Evolutionary conservation across 2,888 invertebrate species (phyloP).

Genomic region (Crossocerus cetratus): DNA sequence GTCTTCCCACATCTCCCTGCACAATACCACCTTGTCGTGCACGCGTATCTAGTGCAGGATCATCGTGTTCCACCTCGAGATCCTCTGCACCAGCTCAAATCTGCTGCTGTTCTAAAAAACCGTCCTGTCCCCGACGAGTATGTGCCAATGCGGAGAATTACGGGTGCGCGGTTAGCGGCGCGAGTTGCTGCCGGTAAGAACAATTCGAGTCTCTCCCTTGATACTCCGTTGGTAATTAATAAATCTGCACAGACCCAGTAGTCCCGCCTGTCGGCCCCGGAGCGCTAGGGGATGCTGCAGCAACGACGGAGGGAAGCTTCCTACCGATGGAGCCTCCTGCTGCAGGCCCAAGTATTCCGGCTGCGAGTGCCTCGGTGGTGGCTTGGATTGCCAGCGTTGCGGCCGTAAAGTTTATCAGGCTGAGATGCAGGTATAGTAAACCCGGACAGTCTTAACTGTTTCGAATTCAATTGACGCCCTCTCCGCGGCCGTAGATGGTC

Average conservation of each 20-base stretch:
- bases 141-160: not conserved
- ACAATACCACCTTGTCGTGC: conserved; percentile 54
- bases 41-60: conserved; percentile 45
- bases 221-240: conserved; percentile 36
- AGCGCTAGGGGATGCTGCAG: conserved; percentile 39
- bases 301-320: conserved; percentile 25
- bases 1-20: conserved; percentile 60
- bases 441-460: not conserved
- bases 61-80: conserved; percentile 59
- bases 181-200: conserved; percentile 60
- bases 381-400: conserved; percentile 73
- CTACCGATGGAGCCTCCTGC: conserved; percentile 28
- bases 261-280: conserved; percentile 34
- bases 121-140: not conserved
- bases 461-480: not conserved
- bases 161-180: conserved; percentile 21
- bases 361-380: conserved; percentile 70
- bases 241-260: conserved; percentile 32
- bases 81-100: conserved; percentile 48
- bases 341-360: conserved; percentile 44
- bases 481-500: conserved; percentile 61
- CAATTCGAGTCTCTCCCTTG: conserved; percentile 15
- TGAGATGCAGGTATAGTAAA: conserved; percentile 70
- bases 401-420: conserved; percentile 74
- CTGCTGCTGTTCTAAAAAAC: conserved; percentile 43